Evolutionary conservation across 2,797 vertebrate genomes (phyloP).

Genomic region (Pterois miles): DNA sequence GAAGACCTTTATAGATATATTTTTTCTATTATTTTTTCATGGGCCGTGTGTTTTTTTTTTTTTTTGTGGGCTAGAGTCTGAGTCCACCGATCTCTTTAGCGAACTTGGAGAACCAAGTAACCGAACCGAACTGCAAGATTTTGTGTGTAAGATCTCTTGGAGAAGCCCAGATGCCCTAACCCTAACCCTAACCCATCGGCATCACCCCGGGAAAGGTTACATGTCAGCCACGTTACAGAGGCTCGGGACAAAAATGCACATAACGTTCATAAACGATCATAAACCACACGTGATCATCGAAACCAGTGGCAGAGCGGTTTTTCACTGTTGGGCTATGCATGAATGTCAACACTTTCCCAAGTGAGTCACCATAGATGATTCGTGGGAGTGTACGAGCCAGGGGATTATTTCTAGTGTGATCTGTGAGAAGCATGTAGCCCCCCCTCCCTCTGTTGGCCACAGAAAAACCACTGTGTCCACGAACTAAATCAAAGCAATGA

Average conservation of each 20-base stretch:
- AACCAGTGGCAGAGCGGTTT: background rate
- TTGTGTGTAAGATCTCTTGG: background rate
- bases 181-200: too few relatives aligned
- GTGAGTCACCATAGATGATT: conserved; percentile 47
- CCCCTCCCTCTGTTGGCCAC: background rate
- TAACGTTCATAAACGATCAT: conserved; percentile 2
- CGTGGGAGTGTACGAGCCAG: conserved; percentile 14
- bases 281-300: background rate
- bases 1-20: background rate
- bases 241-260: background rate
- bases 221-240: background rate
- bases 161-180: background rate
- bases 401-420: conserved; percentile 41
- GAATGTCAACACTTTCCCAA: conserved; percentile 35
- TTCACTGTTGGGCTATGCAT: background rate
- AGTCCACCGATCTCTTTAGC: too few relatives aligned
- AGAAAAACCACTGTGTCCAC: conserved; percentile 15
- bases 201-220: background rate
- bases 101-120: background rate
- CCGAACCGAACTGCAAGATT: background rate
- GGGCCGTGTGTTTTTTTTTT: background rate
- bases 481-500: conserved; percentile 8
- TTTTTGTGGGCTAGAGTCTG: background rate
- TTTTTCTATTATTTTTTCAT: background rate
- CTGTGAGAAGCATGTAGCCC: conserved; percentile 30